Conservation (phyloP, 1,140 invertebrate genomes). For the Drosophila miranda region DNA sequence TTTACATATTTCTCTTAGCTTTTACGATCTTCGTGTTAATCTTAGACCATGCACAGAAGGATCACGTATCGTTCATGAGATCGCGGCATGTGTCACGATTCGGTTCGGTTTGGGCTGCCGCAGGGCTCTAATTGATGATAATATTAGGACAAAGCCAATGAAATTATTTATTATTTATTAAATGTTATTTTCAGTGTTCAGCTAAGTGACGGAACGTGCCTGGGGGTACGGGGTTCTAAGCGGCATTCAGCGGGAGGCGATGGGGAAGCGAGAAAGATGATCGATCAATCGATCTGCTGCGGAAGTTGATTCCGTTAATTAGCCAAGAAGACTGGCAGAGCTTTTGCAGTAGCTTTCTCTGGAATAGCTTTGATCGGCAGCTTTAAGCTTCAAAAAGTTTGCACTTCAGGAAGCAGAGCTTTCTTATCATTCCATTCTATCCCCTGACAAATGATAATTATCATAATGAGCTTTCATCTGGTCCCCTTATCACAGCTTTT, state of each 20-base stretch:
- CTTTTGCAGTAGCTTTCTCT: not conserved
- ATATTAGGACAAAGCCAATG: not conserved
- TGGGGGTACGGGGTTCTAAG: not conserved
- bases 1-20: not conserved
- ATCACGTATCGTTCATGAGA: conserved; percentile 35
- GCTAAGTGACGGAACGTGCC: conserved; percentile 43
- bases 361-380: not conserved
- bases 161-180: conserved; percentile 1
- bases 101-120: conserved; percentile 3
- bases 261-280: conserved; percentile 3
- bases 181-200: conserved; percentile 22
- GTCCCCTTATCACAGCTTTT: conserved; percentile 5
- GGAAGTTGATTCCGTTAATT: conserved; percentile 39
- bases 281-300: conserved; percentile 1
- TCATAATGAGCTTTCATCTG: not conserved
- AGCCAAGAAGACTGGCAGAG: not conserved
- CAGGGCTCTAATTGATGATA: conserved; percentile 24
- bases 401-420: too few species aligned
- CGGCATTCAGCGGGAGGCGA: conserved; percentile 14
- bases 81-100: conserved; percentile 45
- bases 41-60: conserved; percentile 17
- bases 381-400: too few species aligned
- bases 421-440: too few species aligned
- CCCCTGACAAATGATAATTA: conserved; percentile 6
- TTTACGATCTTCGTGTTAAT: conserved; percentile 1